A percentile compares a stretch with the other conserved stretches of the same genome.
Conservation (phyloP, 2,888 invertebrate genomes). For the Hymenopus coronatus region DNA sequence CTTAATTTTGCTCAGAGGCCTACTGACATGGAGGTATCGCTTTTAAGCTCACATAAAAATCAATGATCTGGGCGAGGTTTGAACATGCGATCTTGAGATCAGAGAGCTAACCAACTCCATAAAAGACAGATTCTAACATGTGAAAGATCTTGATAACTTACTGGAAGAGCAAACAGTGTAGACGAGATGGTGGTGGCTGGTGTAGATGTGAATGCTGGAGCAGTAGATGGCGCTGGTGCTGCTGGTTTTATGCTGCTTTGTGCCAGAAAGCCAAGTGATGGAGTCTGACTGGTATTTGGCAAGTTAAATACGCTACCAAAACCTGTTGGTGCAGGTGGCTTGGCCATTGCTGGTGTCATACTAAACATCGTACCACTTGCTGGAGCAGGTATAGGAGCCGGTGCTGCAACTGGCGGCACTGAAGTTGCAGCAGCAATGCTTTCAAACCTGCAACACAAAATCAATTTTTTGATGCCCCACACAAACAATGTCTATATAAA, state of each 20-base stretch:
- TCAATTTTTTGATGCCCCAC: too few species aligned
- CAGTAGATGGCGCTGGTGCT: neutral
- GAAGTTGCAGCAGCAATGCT: neutral
- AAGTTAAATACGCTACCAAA: neutral
- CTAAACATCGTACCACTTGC: neutral
- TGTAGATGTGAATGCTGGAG: neutral
- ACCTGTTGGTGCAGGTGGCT: neutral
- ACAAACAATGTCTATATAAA: too few species aligned
- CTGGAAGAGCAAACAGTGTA: neutral
- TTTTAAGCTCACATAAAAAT: too few species aligned
- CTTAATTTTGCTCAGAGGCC: too few species aligned
- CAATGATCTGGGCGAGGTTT: too few species aligned
- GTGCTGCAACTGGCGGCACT: neutral
- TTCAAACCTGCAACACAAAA: neutral
- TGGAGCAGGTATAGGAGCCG: neutral
- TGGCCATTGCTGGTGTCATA: neutral
- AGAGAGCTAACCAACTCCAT: too few species aligned
- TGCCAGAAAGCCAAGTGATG: neutral
- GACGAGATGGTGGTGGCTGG: neutral
- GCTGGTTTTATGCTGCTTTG: neutral
- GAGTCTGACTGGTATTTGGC: neutral
- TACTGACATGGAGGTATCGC: too few species aligned
- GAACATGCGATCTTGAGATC: too few species aligned
- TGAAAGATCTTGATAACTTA: neutral
- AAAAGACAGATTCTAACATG: too few species aligned